Evolutionary conservation across 2,113 vertebrate genomes (phyloP).

Genomic region (Aramus guarauna): DNA sequence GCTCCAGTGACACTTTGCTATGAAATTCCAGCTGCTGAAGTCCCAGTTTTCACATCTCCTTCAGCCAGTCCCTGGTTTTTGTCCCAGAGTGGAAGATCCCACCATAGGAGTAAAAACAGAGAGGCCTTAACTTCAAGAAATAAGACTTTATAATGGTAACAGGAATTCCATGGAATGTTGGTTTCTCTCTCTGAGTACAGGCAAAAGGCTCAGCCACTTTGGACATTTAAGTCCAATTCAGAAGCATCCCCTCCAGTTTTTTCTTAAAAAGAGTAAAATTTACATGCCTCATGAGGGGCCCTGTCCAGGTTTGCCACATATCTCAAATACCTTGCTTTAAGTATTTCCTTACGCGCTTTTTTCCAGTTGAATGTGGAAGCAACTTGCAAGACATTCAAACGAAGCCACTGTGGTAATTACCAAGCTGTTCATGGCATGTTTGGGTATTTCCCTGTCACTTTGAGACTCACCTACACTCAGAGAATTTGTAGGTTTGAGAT

Average conservation of each 20-base stretch:
- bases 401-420: not conserved
- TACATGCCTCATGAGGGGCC: not conserved
- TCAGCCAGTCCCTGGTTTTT: not conserved
- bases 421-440: not conserved
- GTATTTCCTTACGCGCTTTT: rapidly evolving
- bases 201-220: not conserved
- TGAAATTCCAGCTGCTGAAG: not conserved
- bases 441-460: not conserved
- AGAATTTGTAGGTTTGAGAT: not conserved
- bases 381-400: not conserved
- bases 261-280: not conserved
- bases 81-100: not conserved
- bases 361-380: not conserved
- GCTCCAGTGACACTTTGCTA: not conserved
- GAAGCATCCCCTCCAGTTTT: not conserved
- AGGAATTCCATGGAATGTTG: not conserved
- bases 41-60: not conserved
- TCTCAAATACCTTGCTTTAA: not conserved
- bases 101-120: not conserved
- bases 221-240: not conserved
- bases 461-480: not conserved
- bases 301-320: not conserved
- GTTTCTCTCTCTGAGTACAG: not conserved
- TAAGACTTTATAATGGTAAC: not conserved
- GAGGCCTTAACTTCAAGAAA: not conserved